Base-by-base conservation (phyloP, 2,888 invertebrate species). In the Tenthredo mesomela region DNA sequence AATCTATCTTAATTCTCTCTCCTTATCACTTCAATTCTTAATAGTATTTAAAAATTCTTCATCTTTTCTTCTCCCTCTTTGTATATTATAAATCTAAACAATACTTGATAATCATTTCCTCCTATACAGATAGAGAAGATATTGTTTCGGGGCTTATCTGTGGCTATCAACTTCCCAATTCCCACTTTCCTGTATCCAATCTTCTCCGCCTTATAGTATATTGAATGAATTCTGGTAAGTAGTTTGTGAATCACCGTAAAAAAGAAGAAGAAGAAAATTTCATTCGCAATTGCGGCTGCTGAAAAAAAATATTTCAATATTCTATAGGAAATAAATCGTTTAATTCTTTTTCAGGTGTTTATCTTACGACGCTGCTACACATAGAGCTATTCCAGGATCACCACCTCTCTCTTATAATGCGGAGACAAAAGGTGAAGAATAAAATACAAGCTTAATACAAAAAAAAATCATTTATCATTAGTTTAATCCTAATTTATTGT, bases 311-410 rank as follows among this genome's bases (percentile, higher is more conserved):
- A 33, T 33, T 33, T 5, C 33, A 4, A 0, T 33, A 33, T 33
- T 33, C 33, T 33, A 33, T 33, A 3, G 33, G 4, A 33, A 33
- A 33, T 33, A 33, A 33, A 33, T 33, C 33, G 33, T 33, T 33
- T 3, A 33, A 33, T 33, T 85, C 87, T 94, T 94, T 87, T 94
- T 84, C 91, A 96, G 96, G 95, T 96, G 96, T 91, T 95, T 96
- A 89, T 96, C 97, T 1, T 96, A 96, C 89, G 97, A 97, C 90
- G 95, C 94, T 86, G 93, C 95, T 71, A 94, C 95, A 21, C 96
- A 96, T 91, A 94, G 96, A 87, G 93, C 94, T 86, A 92, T 93
- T 80, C 92, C 93, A 7, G 93, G 94, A 47, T 94, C 94, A 73
- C 94, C 94, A 40, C 93, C 93, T 18, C 93, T 94, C 40, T 92